These are phyloP conservation scores for Triplophysa rosa DNA, from an alignment of 2,113 vertebrate species.

Conservation along the genomic window DNA sequence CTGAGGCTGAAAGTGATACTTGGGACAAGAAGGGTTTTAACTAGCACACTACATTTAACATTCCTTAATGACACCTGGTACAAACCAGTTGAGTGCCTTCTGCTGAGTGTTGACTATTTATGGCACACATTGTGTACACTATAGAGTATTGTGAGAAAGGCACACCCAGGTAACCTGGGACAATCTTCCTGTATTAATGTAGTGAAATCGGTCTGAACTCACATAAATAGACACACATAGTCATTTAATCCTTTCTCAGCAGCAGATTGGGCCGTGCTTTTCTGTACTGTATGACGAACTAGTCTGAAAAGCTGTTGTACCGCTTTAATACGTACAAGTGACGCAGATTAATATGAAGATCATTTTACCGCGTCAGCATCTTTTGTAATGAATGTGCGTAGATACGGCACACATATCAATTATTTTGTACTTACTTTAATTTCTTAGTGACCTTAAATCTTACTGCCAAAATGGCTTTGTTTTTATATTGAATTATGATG, in stretches of 20 bases:
- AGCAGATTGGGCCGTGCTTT: neutral
- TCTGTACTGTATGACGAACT: neutral
- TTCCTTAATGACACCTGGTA: slow-evolving; percentile 54
- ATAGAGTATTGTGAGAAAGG: slow-evolving; percentile 24
- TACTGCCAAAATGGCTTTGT: too few species aligned
- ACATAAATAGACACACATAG: slow-evolving; percentile 5
- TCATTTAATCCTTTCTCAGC: neutral
- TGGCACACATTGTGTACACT: slow-evolving; percentile 12
- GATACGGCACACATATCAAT: too few species aligned
- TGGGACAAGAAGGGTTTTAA: slow-evolving; percentile 3
- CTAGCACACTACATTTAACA: slow-evolving; percentile 33
- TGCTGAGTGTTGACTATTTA: slow-evolving; percentile 44
- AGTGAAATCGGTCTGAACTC: slow-evolving; percentile 1
- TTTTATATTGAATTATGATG: too few species aligned
- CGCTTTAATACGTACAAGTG: neutral
- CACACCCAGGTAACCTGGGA: slow-evolving; percentile 43
- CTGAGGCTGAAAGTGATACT: slow-evolving; percentile 9
- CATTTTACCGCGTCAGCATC: too few species aligned
- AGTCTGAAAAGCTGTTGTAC: neutral
- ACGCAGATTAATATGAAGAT: neutral
- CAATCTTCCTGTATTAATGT: neutral
- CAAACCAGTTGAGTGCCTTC: slow-evolving; percentile 51
- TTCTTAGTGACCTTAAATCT: too few species aligned
- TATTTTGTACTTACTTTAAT: too few species aligned
- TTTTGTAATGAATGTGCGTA: too few species aligned